Percentiles rank a stretch among this genome's conserved stretches.
Conservation (phyloP, 2,888 invertebrate genomes). For the Bedellia somnulentella region DNA sequence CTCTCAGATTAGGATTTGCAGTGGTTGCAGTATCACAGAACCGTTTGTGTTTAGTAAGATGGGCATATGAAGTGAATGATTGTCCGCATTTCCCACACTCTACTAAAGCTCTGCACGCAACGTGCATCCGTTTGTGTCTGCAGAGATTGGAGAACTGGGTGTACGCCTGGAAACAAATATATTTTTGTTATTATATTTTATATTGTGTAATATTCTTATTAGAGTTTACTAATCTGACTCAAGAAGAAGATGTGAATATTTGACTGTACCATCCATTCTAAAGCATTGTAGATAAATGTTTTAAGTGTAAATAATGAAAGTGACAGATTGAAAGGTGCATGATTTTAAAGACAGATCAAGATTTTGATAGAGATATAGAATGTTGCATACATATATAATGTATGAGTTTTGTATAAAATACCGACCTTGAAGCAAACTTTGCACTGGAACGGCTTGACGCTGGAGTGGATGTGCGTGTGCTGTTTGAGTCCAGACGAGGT, state of each 20-base stretch:
- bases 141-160: conserved; percentile 99
- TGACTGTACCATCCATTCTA: too few species aligned
- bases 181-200: too few species aligned
- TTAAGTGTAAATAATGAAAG: too few species aligned
- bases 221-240: too few species aligned
- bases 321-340: too few species aligned
- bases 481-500: conserved; percentile 98
- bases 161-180: conserved; percentile 75
- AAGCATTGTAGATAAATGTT: too few species aligned
- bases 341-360: too few species aligned
- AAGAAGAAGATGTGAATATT: too few species aligned
- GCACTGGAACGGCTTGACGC: conserved; percentile 96
- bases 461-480: conserved; percentile 98
- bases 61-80: conserved; percentile 88
- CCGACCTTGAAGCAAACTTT: conserved; percentile 91
- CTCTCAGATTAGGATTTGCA: conserved; percentile 40
- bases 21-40: conserved; percentile 86
- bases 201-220: too few species aligned
- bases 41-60: conserved; percentile 92
- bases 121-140: conserved; percentile 99
- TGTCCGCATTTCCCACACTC: conserved; percentile 95
- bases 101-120: conserved; percentile 89
- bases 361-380: too few species aligned
- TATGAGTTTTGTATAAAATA: background rate
- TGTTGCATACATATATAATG: too few species aligned